These are phyloP conservation scores for Nudaria mundana DNA, from an alignment of 2,888 invertebrate genomes.

Conservation along the genomic window DNA sequence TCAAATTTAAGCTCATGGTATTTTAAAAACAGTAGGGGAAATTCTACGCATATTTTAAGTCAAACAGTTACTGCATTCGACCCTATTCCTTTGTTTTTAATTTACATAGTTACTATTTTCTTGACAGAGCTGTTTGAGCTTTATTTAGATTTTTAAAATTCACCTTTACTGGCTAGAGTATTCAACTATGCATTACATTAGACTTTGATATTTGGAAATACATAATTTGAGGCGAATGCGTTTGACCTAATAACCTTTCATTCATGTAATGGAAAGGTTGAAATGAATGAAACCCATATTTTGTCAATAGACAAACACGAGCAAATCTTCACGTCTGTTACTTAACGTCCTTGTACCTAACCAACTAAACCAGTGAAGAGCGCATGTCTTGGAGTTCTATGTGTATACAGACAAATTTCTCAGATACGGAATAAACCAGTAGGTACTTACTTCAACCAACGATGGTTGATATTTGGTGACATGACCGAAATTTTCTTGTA, in stretches of 20 bases:
- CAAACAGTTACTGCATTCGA: constrained; percentile 39
- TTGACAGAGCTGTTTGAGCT: too few relatives aligned
- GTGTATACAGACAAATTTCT: too few relatives aligned
- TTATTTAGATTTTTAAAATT: too few relatives aligned
- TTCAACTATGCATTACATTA: neutral
- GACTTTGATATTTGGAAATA: neutral
- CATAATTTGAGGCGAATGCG: neutral
- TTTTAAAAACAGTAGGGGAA: constrained; percentile 72
- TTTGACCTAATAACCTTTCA: constrained; percentile 8
- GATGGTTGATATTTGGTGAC: too few relatives aligned
- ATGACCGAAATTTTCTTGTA: too few relatives aligned
- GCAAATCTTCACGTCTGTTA: constrained; percentile 28
- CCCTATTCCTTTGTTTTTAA: constrained; percentile 27
- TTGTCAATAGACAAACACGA: constrained; percentile 29
- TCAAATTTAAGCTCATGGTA: constrained; percentile 63
- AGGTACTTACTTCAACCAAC: too few relatives aligned
- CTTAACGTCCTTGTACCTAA: constrained; percentile 13
- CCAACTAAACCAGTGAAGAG: too few relatives aligned
- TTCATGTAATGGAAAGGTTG: too few relatives aligned
- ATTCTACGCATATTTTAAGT: constrained; percentile 62
- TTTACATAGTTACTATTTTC: constrained; percentile 10
- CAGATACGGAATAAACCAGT: too few relatives aligned
- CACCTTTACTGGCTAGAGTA: too few relatives aligned
- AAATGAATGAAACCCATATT: constrained; percentile 29
- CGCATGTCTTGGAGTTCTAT: too few relatives aligned